These are phyloP conservation scores for Echeneis naucrates DNA, from an alignment of 2,797 vertebrate genomes.

Conservation along the genomic window DNA sequence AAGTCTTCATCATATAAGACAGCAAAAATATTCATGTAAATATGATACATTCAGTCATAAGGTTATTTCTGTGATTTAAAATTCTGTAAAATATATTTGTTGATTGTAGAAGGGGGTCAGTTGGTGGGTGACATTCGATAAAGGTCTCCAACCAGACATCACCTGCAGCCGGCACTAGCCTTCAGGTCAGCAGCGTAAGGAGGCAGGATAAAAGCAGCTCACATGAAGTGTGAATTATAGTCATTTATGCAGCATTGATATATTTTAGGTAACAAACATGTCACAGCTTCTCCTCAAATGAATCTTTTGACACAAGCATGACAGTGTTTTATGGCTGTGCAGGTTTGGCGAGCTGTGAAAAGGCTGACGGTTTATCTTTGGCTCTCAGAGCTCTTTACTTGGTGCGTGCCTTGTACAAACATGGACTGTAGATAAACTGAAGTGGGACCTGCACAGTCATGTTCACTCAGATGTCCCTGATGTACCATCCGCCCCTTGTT, in stretches of 20 bases:
- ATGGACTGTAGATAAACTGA: slow-evolving; percentile 62
- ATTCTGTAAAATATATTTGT: background rate
- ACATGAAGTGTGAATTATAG: slow-evolving; percentile 1
- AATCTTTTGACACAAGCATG: slow-evolving; percentile 60
- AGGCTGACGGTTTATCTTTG: slow-evolving; percentile 75
- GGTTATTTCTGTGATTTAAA: background rate
- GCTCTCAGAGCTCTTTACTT: slow-evolving; percentile 70
- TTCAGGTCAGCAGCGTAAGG: background rate
- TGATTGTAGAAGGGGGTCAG: background rate
- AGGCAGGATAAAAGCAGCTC: slow-evolving; percentile 22
- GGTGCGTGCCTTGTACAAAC: slow-evolving; percentile 47
- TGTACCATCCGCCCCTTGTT: slow-evolving; percentile 57
- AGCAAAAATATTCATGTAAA: slow-evolving; percentile 4
- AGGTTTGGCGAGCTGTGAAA: slow-evolving; percentile 60
- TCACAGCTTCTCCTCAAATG: slow-evolving; percentile 43
- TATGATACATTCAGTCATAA: background rate
- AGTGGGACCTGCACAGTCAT: slow-evolving; percentile 68
- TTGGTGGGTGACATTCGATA: background rate
- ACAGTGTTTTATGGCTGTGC: slow-evolving; percentile 58
- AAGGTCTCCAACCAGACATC: background rate
- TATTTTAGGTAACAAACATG: slow-evolving; percentile 53
- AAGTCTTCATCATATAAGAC: slow-evolving; percentile 7
- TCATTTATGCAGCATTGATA: slow-evolving; percentile 24
- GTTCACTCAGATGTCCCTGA: slow-evolving; percentile 72
- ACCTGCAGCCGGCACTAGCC: background rate